Percentiles rank a stretch among this genome's conserved stretches.
These are phyloP conservation scores for Troglohyphantes excavatus DNA, from an alignment of 2,888 invertebrate species.

Conservation along the genomic window DNA sequence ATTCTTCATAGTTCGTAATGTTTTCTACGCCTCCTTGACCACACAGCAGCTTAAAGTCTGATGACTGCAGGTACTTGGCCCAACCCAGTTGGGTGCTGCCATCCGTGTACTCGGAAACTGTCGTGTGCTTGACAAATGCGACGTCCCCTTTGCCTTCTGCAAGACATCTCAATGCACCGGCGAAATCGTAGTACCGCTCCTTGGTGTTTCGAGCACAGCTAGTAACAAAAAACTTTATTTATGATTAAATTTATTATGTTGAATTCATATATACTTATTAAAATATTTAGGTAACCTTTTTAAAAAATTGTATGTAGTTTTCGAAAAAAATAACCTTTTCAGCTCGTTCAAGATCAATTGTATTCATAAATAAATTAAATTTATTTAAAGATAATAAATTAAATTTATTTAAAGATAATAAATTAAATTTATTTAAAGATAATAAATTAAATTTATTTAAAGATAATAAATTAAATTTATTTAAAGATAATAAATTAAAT, in stretches of 20 bases:
- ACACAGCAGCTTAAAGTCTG: conserved; percentile 87
- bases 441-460: no score
- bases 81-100: conserved; percentile 81
- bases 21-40: conserved; percentile 85
- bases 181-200: conserved; percentile 85
- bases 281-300: background rate
- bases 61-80: conserved; percentile 83
- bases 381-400: no score
- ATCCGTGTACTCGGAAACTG: conserved; percentile 85
- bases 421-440: no score
- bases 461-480: no score
- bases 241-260: no score
- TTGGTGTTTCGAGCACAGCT: conserved; percentile 75
- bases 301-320: background rate
- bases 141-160: conserved; percentile 88
- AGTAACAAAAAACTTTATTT: background rate
- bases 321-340: background rate
- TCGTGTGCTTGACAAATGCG: conserved; percentile 88
- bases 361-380: no score
- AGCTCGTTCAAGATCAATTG: no score
- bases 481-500: no score
- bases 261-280: no score
- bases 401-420: no score
- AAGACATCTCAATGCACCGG: conserved; percentile 87
- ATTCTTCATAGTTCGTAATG: conserved; percentile 85